Conservation (phyloP, 1,140 invertebrate species). For the Dreissena polymorpha region DNA sequence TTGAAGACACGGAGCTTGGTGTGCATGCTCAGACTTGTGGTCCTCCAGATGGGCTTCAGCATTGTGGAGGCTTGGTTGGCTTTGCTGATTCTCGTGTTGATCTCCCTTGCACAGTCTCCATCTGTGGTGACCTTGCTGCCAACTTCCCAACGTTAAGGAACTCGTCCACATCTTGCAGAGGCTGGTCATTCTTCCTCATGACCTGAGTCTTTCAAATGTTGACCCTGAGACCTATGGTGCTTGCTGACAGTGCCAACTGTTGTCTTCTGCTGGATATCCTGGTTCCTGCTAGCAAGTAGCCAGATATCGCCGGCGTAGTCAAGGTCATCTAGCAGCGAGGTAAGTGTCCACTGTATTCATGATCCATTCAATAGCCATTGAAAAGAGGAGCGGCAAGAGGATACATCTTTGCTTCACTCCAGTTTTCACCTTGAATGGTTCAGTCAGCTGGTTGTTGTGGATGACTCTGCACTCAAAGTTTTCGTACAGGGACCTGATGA, state of each 20-base stretch:
- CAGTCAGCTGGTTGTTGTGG: conserved; percentile 18
- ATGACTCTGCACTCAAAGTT: conserved; percentile 9
- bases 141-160: conserved; percentile 50
- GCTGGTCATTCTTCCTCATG: conserved; percentile 4
- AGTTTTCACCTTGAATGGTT: conserved; percentile 30
- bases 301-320: conserved; percentile 47
- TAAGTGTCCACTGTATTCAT: conserved; percentile 55
- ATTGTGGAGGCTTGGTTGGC: conserved; percentile 44
- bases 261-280: neutral
- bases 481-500: neutral
- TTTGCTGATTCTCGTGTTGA: conserved; percentile 47
- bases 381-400: conserved; percentile 44
- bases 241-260: neutral
- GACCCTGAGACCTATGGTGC: conserved; percentile 22
- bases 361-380: conserved; percentile 52
- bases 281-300: neutral
- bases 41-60: conserved; percentile 48
- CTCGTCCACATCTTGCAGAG: conserved; percentile 13
- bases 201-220: conserved; percentile 32
- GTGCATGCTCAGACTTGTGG: conserved; percentile 23
- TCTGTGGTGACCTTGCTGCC: conserved; percentile 38
- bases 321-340: conserved; percentile 45
- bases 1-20: conserved; percentile 53
- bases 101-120: conserved; percentile 40
- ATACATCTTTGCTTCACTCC: conserved; percentile 48